Conservation (phyloP, 1,140 invertebrate genomes). For the Drosophila simulans region DNA sequence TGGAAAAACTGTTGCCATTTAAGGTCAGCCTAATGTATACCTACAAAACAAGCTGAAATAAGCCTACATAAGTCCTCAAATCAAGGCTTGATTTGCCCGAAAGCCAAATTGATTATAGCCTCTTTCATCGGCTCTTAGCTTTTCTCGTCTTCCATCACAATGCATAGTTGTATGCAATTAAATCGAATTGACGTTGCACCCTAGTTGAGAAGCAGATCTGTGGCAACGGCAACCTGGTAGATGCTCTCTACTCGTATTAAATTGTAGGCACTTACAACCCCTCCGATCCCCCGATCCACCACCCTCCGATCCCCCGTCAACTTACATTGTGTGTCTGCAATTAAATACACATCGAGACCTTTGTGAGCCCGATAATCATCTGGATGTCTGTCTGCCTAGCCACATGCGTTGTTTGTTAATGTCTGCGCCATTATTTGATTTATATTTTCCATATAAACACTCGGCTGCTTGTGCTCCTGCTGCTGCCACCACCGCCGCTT, state of each 20-base stretch:
- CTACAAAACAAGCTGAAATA: not conserved
- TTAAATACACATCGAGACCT: constrained; percentile 54
- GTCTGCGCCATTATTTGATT: constrained; percentile 68
- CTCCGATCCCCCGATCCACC: not conserved
- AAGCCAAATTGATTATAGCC: not conserved
- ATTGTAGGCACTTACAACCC: not conserved
- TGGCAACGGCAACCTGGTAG: constrained; percentile 1
- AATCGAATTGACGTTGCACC: constrained; percentile 7
- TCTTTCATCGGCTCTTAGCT: not conserved
- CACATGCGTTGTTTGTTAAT: constrained; percentile 61
- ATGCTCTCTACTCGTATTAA: not conserved
- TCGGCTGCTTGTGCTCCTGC: constrained; percentile 39
- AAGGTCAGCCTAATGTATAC: no score
- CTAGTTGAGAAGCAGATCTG: constrained; percentile 17
- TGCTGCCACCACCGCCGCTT: constrained; percentile 22
- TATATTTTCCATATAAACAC: constrained; percentile 71
- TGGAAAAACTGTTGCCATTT: no score
- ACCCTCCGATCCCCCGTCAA: not conserved
- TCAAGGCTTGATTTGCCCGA: not conserved
- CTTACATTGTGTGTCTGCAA: constrained; percentile 30
- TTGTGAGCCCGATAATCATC: constrained; percentile 50
- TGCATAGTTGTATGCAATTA: not conserved
- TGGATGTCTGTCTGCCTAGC: constrained; percentile 42
- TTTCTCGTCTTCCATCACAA: not conserved
- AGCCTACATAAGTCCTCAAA: not conserved